phyloP scores from a whole-genome alignment of 2,888 invertebrate species.

The Sylvicola fuscatus region DNA sequence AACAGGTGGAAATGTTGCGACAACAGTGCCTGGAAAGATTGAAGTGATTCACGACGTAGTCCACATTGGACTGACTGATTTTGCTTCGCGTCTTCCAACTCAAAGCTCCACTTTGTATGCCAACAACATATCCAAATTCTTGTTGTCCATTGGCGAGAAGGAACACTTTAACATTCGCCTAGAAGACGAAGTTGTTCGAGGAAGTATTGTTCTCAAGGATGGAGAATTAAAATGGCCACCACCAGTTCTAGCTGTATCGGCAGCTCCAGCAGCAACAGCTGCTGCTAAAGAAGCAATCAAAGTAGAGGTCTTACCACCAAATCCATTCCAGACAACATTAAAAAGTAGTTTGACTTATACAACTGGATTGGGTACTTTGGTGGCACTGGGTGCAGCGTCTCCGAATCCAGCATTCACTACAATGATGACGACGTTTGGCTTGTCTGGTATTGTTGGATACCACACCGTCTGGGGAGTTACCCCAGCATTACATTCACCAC shows the following conservation, averaged over 20 bases:
- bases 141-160: conserved; percentile 35
- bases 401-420: conserved; percentile 70
- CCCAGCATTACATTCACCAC: conserved; percentile 73
- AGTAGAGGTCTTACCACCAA: conserved; percentile 28
- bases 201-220: conserved; percentile 54
- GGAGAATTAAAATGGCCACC: conserved; percentile 65
- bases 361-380: conserved; percentile 44
- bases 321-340: conserved; percentile 47
- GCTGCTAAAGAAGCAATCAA: conserved; percentile 24
- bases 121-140: conserved; percentile 78
- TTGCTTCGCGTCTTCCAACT: conserved; percentile 66
- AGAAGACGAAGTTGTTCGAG: conserved; percentile 71
- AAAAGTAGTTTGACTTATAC: conserved; percentile 46
- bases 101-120: conserved; percentile 73
- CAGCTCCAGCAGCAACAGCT: conserved; percentile 27
- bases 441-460: conserved; percentile 50
- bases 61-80: conserved; percentile 68
- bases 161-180: conserved; percentile 62
- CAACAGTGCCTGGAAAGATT: conserved; percentile 57
- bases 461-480: conserved; percentile 56
- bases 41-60: conserved; percentile 57
- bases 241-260: conserved; percentile 39
- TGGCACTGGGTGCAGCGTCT: conserved; percentile 50
- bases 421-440: conserved; percentile 69
- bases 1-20: conserved; percentile 70